These are phyloP conservation scores for Philaethria dido DNA, from an alignment of 2,888 invertebrate species.

Conservation along the genomic window DNA sequence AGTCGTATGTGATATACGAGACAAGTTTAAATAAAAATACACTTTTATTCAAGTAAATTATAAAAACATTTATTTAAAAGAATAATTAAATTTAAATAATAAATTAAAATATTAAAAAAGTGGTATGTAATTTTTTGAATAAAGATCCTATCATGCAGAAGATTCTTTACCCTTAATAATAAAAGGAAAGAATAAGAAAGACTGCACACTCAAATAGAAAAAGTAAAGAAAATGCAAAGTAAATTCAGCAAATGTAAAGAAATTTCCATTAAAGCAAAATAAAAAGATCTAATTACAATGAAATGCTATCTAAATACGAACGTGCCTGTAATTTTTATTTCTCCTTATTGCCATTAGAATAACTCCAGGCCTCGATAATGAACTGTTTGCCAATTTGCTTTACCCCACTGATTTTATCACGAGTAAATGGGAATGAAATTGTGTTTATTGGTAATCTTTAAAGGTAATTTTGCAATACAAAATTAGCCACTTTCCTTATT, in stretches of 20 bases:
- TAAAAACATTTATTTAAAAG: no score
- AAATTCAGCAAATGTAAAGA: background rate
- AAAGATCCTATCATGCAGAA: no score
- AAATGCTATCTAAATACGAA: constrained; percentile 24
- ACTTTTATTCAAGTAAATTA: no score
- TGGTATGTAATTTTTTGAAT: no score
- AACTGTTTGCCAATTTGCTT: constrained; percentile 42
- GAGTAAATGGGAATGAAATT: constrained; percentile 30
- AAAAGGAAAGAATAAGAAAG: no score
- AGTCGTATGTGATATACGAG: no score
- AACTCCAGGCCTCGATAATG: constrained; percentile 38
- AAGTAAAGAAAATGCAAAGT: background rate
- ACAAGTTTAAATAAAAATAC: no score
- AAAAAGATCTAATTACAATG: constrained; percentile 32
- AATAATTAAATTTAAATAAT: no score
- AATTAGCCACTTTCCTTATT: background rate
- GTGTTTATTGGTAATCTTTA: constrained; percentile 15
- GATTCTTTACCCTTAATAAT: no score
- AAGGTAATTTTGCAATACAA: background rate
- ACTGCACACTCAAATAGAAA: background rate
- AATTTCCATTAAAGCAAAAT: constrained; percentile 12
- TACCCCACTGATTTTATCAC: constrained; percentile 32
- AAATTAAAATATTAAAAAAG: no score
- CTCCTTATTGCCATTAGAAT: constrained; percentile 37
- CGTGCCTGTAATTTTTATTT: constrained; percentile 38